phyloP scores from a whole-genome alignment of 2,113 vertebrate species.

The Hystrix brachyura region DNA sequence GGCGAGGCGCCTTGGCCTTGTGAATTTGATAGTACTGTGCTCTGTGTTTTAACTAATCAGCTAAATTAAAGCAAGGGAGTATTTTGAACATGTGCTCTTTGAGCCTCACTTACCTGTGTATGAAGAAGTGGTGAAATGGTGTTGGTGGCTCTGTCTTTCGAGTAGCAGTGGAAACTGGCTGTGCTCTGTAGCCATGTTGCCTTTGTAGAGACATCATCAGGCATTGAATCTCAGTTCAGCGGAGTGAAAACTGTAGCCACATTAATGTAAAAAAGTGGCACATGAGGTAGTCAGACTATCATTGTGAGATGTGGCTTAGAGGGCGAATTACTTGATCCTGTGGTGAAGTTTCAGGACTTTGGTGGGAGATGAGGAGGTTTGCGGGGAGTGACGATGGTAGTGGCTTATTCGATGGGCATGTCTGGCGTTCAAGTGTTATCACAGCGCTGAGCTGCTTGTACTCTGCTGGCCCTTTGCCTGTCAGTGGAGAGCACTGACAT shows the following conservation, averaged over 20 bases:
- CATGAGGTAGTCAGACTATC: constrained; percentile 25
- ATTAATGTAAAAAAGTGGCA: constrained; percentile 5
- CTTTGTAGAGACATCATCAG: neutral
- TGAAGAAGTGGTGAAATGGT: neutral
- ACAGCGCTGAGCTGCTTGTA: neutral
- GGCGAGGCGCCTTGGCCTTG: neutral
- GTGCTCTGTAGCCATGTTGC: neutral
- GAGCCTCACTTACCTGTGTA: neutral
- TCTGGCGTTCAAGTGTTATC: constrained; percentile 28
- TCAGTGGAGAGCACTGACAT: neutral
- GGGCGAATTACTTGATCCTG: constrained; percentile 59
- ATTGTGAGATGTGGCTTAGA: constrained; percentile 35
- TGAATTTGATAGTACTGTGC: neutral
- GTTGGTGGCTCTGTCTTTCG: neutral
- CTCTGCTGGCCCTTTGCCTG: constrained; percentile 64
- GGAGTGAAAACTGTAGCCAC: neutral
- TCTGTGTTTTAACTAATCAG: neutral
- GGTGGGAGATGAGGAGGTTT: constrained; percentile 71
- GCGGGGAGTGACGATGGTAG: constrained; percentile 1
- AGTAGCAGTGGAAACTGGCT: neutral
- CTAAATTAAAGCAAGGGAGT: neutral
- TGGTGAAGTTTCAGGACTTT: constrained; percentile 55
- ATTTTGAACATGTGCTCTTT: neutral
- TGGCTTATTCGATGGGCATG: constrained; percentile 60
- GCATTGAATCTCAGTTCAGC: neutral